A percentile compares a stretch with the other conserved stretches of the same genome.
phyloP scores from a whole-genome alignment of 2,797 vertebrate genomes.

The Microctenopoma steveboyesi region DNA sequence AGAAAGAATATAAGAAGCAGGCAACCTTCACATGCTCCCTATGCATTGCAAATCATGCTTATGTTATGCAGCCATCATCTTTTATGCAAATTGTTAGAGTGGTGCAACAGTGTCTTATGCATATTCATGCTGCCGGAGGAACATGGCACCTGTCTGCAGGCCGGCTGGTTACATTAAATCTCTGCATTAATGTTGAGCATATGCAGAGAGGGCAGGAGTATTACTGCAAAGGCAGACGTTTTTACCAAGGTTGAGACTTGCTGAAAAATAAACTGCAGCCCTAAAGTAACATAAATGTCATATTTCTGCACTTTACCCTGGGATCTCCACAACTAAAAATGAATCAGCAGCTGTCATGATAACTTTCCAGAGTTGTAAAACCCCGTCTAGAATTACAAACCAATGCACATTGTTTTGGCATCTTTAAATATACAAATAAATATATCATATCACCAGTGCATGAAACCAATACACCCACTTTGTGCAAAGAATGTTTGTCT shows the following conservation, averaged over 20 bases:
- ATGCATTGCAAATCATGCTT: constrained; percentile 75
- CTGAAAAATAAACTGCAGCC: constrained; percentile 30
- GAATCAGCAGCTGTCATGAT: background rate
- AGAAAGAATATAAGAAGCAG: constrained; percentile 1
- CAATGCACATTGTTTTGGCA: background rate
- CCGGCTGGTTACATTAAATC: constrained; percentile 54
- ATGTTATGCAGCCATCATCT: constrained; percentile 71
- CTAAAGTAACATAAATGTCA: background rate
- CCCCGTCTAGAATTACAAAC: background rate
- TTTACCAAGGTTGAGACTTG: constrained; percentile 29
- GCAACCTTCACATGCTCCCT: constrained; percentile 65
- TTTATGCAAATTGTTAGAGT: constrained; percentile 77
- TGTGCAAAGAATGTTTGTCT: no score
- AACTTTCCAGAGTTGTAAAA: background rate
- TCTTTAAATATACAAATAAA: background rate
- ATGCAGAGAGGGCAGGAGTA: constrained; percentile 53
- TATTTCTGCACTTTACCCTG: background rate
- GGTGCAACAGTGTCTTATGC: constrained; percentile 63
- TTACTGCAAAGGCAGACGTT: constrained; percentile 59
- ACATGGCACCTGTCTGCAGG: constrained; percentile 69
- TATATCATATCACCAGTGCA: no score
- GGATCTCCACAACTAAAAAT: background rate
- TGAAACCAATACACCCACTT: no score
- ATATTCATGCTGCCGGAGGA: constrained; percentile 71
- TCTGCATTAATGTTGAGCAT: constrained; percentile 64